Evolutionary conservation across 2,113 vertebrate species (phyloP).

Genomic region (Poeciliopsis prolifica): DNA sequence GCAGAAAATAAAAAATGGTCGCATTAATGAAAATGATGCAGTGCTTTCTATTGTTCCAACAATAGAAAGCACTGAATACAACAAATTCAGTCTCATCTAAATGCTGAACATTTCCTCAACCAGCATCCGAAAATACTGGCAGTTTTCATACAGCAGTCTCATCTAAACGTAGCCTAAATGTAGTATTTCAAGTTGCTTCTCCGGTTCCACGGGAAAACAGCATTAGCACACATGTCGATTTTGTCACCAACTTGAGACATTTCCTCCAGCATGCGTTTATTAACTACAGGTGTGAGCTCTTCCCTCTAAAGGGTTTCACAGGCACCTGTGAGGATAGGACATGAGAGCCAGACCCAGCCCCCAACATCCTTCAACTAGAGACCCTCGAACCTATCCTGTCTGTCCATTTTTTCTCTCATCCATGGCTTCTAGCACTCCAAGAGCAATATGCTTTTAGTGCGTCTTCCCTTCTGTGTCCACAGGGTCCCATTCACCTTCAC

Average conservation of each 20-base stretch:
- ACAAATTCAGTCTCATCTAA: too few species aligned
- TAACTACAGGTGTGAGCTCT: slow-evolving; percentile 72
- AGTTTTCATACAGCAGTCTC: too few species aligned
- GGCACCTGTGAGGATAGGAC: slow-evolving; percentile 61
- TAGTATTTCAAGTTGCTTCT: not conserved
- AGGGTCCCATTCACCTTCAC: slow-evolving; percentile 68
- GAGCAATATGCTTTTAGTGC: slow-evolving; percentile 70
- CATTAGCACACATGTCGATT: slow-evolving; percentile 42
- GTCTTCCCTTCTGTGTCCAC: slow-evolving; percentile 45
- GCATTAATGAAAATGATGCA: too few species aligned
- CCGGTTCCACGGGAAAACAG: slow-evolving; percentile 25
- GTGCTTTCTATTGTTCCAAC: too few species aligned
- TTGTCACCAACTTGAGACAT: slow-evolving; percentile 61
- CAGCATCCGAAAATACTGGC: too few species aligned
- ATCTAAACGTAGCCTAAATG: not conserved
- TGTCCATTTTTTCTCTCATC: slow-evolving; percentile 37
- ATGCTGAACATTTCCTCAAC: too few species aligned
- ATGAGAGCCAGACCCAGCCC: slow-evolving; percentile 47
- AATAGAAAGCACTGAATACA: too few species aligned
- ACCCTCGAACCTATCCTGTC: slow-evolving; percentile 55
- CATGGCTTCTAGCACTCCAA: slow-evolving; percentile 44
- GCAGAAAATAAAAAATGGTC: too few species aligned
- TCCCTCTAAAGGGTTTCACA: slow-evolving; percentile 58
- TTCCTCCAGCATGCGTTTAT: slow-evolving; percentile 72
- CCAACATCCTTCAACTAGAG: slow-evolving; percentile 23